Evolutionary conservation across 2,113 vertebrate genomes (phyloP).

Genomic region (Hyperoodon ampullatus): DNA sequence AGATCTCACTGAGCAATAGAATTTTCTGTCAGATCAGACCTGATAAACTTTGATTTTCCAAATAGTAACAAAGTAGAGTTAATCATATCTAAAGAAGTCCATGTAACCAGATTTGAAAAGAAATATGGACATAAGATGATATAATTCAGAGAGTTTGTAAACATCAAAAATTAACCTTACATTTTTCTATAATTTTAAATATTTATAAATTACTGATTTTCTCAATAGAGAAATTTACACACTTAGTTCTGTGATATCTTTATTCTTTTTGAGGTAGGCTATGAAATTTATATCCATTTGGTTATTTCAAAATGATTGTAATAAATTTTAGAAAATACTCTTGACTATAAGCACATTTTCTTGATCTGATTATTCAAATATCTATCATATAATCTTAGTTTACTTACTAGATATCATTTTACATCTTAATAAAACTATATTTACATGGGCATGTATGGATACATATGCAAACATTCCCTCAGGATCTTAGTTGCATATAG

Average conservation of each 20-base stretch:
- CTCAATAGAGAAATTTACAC: background rate
- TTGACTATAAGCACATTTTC: background rate
- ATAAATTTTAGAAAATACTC: slow-evolving; percentile 6
- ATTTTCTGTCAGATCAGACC: background rate
- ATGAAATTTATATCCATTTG: background rate
- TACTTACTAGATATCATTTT: background rate
- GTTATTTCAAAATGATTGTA: background rate
- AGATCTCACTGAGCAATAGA: background rate
- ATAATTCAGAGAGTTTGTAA: background rate
- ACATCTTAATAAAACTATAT: background rate
- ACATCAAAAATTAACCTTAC: background rate
- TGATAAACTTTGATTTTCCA: background rate
- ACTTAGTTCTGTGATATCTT: background rate
- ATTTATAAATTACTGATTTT: background rate
- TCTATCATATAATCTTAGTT: background rate
- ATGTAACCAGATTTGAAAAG: background rate
- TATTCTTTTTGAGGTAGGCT: background rate
- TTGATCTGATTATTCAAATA: background rate
- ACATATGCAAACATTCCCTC: background rate
- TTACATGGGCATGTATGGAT: background rate
- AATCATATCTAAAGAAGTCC: background rate
- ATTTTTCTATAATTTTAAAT: background rate
- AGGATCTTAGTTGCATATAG: background rate
- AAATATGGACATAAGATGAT: background rate
- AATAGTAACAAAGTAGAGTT: background rate